phyloP scores from a whole-genome alignment of 2,888 invertebrate species.

The Hemicrepidius hirtus region DNA sequence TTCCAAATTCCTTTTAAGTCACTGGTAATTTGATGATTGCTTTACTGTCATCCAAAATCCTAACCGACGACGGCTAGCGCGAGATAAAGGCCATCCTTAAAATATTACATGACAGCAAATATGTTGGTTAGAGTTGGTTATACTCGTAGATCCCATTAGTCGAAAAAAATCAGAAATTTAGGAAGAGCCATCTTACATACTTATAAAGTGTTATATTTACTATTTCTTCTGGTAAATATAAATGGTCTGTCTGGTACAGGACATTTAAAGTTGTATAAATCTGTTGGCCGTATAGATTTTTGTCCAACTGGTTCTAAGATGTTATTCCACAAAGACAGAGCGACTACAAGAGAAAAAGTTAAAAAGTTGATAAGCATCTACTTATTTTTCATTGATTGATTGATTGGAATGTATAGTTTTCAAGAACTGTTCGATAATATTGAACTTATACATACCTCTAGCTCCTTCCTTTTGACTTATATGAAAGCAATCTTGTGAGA shows the following conservation, averaged over 20 bases:
- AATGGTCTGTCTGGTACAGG: constrained; percentile 75
- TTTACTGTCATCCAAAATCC: too few relatives aligned
- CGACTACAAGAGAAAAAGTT: constrained; percentile 78
- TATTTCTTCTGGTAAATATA: constrained; percentile 29
- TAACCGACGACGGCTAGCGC: too few relatives aligned
- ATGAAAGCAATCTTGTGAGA: constrained; percentile 79
- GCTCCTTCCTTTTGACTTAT: constrained; percentile 78
- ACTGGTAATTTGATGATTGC: too few relatives aligned
- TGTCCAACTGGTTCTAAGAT: constrained; percentile 80
- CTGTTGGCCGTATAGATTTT: constrained; percentile 76
- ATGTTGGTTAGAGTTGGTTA: too few relatives aligned
- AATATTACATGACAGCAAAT: too few relatives aligned
- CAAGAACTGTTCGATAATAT: background rate
- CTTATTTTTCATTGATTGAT: too few relatives aligned
- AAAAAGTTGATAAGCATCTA: too few relatives aligned
- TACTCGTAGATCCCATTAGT: too few relatives aligned
- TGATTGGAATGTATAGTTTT: background rate
- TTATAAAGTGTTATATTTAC: background rate
- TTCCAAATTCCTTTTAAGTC: too few relatives aligned
- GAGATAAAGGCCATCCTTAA: too few relatives aligned
- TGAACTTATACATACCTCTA: constrained; percentile 69
- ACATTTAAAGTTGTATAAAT: constrained; percentile 78
- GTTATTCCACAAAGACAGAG: constrained; percentile 73
- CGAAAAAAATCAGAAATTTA: too few relatives aligned
- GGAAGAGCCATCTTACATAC: too few relatives aligned